These are phyloP conservation scores for Limnodromus scolopaceus DNA, from an alignment of 2,797 vertebrate genomes.

Conservation along the genomic window DNA sequence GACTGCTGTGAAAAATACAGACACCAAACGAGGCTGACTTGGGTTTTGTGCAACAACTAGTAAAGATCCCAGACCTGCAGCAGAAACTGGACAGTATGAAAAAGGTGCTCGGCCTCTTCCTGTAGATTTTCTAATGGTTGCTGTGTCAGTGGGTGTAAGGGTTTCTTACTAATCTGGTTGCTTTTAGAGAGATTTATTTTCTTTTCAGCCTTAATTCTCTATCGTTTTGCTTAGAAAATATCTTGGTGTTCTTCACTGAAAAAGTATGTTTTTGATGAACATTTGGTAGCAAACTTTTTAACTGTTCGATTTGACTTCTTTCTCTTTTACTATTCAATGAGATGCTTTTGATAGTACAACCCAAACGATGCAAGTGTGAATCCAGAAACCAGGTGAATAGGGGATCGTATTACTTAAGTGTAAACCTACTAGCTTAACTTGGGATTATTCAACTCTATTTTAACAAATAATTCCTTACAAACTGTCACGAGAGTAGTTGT, in stretches of 20 bases:
- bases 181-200: neutral
- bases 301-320: neutral
- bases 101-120: neutral
- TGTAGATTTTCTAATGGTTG: neutral
- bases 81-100: neutral
- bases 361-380: accelerated
- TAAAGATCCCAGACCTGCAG: neutral
- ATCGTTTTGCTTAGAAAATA: neutral
- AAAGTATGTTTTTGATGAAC: neutral
- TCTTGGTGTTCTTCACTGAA: neutral
- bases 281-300: neutral
- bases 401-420: neutral
- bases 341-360: neutral
- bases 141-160: neutral
- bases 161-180: neutral
- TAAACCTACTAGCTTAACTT: neutral
- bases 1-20: neutral
- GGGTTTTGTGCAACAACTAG: neutral
- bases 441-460: neutral
- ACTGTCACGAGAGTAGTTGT: neutral
- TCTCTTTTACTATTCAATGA: neutral
- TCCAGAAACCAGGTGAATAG: neutral
- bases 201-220: neutral
- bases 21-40: neutral
- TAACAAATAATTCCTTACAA: neutral